Evolutionary conservation across 1,140 invertebrate genomes (phyloP), one percentile per base, ranked within the genome.

Genomic region (Drosophila navojoa): DNA sequence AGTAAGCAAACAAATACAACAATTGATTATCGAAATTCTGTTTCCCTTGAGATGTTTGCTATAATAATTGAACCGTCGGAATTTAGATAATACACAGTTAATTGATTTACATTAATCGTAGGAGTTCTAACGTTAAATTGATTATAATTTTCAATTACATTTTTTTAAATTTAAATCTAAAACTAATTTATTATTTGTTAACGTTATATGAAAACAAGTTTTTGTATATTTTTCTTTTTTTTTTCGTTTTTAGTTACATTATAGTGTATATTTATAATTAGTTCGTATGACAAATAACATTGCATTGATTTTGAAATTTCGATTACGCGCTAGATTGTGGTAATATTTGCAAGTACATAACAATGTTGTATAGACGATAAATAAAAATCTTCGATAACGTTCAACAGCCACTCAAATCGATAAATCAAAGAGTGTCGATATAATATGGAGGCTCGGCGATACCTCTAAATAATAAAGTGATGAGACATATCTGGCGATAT

Each of bases 401-500:
- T 5, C 7, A 19, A 3, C 13, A 7, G 35, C 4, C 13, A 40
- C 2, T 27, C 19, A 42, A 25, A 13, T 35, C 53, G 44, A 71
- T 66, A 66, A 44, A 38, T 45, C 35, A 38, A 54, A 59, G 22
- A 13, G 25, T 16, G 25, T 10, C 63, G 47, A 73, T 71, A 50
- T 6, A 11, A 22, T 5, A 52, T 55, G 68, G 68, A 11, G 49
- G 54, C 38, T 5, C 35, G 16, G 50, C 63, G 63, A 72, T 59
- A 59, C 32, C 10, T n/a, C 49, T 45, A 44, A 69, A 69, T 62
- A 52, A 61, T 69, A 35, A 45, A 69, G 66, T 61, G 58, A 62
- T 69, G 67, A 62, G 58, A 69, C 60, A 62, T 69, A 62, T 60
- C 38, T 54, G 22, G 16, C 69, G 71, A 69, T 68, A 69, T 69